phyloP scores from a whole-genome alignment of 2,888 invertebrate species.

The Lasioglossum calceatum region DNA sequence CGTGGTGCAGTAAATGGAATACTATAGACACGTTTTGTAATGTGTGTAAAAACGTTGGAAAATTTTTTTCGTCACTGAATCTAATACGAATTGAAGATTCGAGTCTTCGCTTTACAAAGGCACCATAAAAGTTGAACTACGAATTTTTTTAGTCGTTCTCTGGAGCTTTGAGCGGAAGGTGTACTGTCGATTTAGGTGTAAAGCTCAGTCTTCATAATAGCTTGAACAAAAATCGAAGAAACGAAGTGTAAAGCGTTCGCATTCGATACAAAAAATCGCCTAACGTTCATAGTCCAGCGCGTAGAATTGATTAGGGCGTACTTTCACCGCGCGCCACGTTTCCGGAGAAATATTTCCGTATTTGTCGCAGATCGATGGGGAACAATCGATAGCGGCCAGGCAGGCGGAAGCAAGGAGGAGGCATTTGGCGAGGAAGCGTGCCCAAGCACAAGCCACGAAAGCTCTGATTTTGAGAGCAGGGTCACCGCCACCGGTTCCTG shows the following conservation, averaged over 20 bases:
- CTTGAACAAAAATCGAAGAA: neutral
- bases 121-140: no score
- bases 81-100: neutral
- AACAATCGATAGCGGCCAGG: constrained; percentile 85
- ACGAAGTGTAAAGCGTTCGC: neutral
- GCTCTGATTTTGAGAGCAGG: constrained; percentile 86
- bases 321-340: neutral
- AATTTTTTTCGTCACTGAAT: neutral
- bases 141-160: no score
- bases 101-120: no score
- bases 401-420: constrained; percentile 89
- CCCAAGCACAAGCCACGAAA: constrained; percentile 86
- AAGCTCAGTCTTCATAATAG: neutral
- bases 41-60: neutral
- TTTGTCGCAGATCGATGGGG: constrained; percentile 83
- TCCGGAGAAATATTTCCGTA: neutral
- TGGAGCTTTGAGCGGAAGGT: no score
- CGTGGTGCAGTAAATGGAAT: neutral
- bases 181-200: no score
- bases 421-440: constrained; percentile 90
- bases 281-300: neutral
- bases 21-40: neutral
- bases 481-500: constrained; percentile 92
- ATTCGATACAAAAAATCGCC: neutral
- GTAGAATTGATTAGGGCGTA: neutral